Evolutionary conservation across 2,888 invertebrate species (phyloP).

Genomic region (Dichetophora obliterata): DNA sequence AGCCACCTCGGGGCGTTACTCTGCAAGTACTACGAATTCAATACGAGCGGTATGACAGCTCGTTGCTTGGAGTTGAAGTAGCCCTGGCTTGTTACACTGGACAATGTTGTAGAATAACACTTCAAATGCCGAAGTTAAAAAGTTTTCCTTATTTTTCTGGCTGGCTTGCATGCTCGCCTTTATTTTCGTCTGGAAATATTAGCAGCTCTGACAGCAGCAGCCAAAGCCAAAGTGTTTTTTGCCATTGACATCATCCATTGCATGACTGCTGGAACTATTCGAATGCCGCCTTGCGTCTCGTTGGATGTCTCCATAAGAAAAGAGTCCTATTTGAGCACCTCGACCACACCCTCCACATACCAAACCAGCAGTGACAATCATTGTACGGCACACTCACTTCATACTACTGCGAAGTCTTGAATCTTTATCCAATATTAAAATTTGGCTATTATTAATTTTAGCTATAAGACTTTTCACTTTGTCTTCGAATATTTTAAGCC

Average conservation of each 20-base stretch:
- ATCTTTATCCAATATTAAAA: constrained; percentile 27
- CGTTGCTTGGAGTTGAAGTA: not conserved
- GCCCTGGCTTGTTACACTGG: constrained; percentile 20
- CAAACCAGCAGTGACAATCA: not conserved
- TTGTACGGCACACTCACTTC: not conserved
- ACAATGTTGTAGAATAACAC: constrained; percentile 15
- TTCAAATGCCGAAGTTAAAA: constrained; percentile 21
- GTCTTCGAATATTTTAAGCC: constrained; percentile 33
- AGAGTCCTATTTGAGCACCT: not conserved
- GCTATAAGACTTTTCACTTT: constrained; percentile 26
- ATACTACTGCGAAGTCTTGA: not conserved
- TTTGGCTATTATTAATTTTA: constrained; percentile 33
- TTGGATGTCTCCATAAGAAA: not conserved
- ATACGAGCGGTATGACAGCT: not conserved
- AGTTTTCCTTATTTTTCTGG: constrained; percentile 1
- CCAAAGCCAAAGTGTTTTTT: constrained; percentile 13
- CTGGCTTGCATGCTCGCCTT: not conserved
- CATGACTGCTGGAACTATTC: not conserved
- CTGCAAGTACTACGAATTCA: not conserved
- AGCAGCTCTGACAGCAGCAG: constrained; percentile 16
- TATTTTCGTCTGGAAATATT: constrained; percentile 7
- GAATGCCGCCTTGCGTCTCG: not conserved
- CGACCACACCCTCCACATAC: not conserved
- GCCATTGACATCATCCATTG: constrained; percentile 19
- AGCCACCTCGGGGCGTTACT: not conserved